phyloP scores from a whole-genome alignment of 2,797 vertebrate species.

The Myotis daubentonii region DNA sequence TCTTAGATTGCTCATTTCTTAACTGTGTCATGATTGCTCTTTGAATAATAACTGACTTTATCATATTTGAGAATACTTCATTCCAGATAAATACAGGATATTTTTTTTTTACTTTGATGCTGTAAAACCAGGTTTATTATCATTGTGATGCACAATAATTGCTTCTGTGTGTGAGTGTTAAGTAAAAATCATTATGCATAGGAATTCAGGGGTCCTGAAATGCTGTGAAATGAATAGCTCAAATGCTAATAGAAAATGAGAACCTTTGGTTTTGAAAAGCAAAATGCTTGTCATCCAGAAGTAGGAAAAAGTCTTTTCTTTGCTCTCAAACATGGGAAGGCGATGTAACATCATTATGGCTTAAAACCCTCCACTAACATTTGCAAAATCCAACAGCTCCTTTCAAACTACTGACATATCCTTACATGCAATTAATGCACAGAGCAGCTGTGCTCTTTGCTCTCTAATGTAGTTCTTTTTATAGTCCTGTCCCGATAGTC shows the following conservation, averaged over 20 bases:
- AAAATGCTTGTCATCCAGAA: constrained; percentile 4
- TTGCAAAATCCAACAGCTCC: not conserved
- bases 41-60: constrained; percentile 58
- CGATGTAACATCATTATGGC: not conserved
- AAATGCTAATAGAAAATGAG: constrained; percentile 41
- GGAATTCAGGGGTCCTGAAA: constrained; percentile 37
- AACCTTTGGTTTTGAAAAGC: constrained; percentile 36
- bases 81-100: constrained; percentile 24
- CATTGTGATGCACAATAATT: not conserved
- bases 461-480: constrained; percentile 27
- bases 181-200: constrained; percentile 26
- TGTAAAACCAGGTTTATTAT: constrained; percentile 40
- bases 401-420: not conserved
- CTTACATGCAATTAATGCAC: not conserved
- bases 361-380: not conserved
- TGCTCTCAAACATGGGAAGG: not conserved
- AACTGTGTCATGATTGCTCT: not conserved
- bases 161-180: constrained; percentile 6
- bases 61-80: constrained; percentile 48
- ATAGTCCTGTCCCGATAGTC: not conserved
- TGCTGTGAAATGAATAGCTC: not conserved
- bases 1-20: constrained; percentile 39
- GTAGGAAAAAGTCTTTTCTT: not conserved
- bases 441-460: not conserved
- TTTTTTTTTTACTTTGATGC: not conserved